Conservation (phyloP, 2,888 invertebrate genomes). For the Sussaba pulchella region DNA sequence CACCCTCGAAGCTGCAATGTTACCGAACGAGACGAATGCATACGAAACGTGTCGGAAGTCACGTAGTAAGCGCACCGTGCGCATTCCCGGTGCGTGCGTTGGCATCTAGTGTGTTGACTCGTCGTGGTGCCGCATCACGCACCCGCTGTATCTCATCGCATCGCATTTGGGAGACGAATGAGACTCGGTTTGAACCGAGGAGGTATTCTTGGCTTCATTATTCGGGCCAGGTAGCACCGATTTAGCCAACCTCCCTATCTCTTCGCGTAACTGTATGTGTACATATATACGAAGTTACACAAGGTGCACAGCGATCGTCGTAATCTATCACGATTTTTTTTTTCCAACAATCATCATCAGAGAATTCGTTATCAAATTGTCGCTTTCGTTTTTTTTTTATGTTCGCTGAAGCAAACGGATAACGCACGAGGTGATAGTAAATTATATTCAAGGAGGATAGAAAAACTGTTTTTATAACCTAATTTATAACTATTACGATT, state of each 20-base stretch:
- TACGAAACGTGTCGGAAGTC: constrained; percentile 56
- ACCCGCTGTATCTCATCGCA: constrained; percentile 42
- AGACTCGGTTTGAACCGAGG: constrained; percentile 46
- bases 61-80: constrained; percentile 56
- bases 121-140: constrained; percentile 36
- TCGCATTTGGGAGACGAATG: constrained; percentile 60
- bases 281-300: constrained; percentile 17
- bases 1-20: constrained; percentile 12
- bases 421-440: too few species aligned
- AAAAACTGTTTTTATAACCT: too few species aligned
- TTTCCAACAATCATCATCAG: neutral
- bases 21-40: constrained; percentile 21
- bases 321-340: neutral
- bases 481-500: too few species aligned
- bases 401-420: too few species aligned
- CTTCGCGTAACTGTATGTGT: constrained; percentile 21
- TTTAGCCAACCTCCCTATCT: constrained; percentile 73
- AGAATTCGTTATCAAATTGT: constrained; percentile 41
- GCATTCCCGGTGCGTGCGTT: constrained; percentile 60
- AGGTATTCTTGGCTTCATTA: constrained; percentile 80
- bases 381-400: neutral
- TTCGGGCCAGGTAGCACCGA: constrained; percentile 81
- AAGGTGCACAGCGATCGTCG: constrained; percentile 43
- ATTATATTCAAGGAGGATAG: too few species aligned
- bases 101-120: constrained; percentile 48